phyloP scores from a whole-genome alignment of 2,113 vertebrate species.

The Romanogobio albipinnatus region DNA sequence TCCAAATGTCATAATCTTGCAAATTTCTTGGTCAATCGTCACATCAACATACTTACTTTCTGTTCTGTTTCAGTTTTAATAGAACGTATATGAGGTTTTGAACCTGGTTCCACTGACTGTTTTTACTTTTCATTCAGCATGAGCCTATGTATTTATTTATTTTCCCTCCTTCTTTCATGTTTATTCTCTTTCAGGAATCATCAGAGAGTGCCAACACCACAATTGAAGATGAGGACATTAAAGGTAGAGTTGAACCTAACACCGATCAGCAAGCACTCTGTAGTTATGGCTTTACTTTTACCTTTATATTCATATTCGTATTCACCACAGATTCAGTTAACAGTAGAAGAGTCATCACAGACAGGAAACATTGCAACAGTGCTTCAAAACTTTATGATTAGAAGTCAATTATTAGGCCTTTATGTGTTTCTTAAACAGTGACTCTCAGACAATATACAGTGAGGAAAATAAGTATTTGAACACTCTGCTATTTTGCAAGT shows the following conservation, averaged over 20 bases:
- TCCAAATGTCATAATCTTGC: too few species aligned
- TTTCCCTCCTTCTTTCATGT: too few species aligned
- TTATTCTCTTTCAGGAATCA: constrained; percentile 85
- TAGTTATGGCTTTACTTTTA: neutral
- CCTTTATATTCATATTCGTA: neutral
- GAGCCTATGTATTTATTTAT: too few species aligned
- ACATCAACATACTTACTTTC: too few species aligned
- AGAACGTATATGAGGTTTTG: too few species aligned
- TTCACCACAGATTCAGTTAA: neutral
- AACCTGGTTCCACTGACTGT: too few species aligned
- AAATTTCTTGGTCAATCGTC: too few species aligned
- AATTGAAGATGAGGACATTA: constrained; percentile 96
- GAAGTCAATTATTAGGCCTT: neutral
- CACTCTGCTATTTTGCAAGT: too few species aligned
- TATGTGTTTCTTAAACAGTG: neutral
- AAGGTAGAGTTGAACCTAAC: constrained; percentile 79
- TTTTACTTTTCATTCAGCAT: too few species aligned
- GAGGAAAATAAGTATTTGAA: too few species aligned
- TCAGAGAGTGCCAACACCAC: constrained; percentile 96
- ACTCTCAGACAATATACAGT: neutral
- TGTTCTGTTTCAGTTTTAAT: too few species aligned
- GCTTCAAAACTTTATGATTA: neutral
- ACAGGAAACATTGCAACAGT: neutral
- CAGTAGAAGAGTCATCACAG: neutral
- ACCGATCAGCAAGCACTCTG: neutral